Percentiles rank a stretch among this genome's conserved stretches.
These are phyloP conservation scores for Tipula helvola DNA, from an alignment of 2,888 invertebrate genomes.

Conservation along the genomic window DNA sequence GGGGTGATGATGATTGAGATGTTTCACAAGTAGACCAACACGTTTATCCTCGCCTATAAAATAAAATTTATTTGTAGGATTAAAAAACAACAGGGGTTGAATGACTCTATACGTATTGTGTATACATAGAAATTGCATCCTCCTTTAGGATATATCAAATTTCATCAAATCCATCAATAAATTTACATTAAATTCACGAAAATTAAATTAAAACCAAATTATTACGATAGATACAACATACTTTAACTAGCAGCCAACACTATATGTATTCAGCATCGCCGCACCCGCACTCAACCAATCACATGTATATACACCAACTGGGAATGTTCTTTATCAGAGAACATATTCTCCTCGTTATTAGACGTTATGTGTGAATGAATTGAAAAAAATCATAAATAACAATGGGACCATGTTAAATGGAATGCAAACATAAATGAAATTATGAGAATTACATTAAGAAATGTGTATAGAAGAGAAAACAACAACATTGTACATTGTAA, in stretches of 20 bases:
- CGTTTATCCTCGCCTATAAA: background rate
- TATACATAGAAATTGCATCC: background rate
- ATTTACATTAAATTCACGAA: background rate
- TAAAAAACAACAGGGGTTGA: background rate
- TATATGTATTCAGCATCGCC: background rate
- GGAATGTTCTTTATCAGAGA: background rate
- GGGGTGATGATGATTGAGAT: background rate
- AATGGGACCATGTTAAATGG: background rate
- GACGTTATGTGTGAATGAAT: background rate
- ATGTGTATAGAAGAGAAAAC: background rate
- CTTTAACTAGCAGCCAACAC: background rate
- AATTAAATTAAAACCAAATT: background rate
- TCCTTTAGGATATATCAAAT: background rate
- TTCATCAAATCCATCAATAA: background rate
- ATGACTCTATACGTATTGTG: background rate
- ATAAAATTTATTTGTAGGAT: background rate
- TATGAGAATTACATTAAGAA: background rate
- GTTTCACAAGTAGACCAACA: background rate
- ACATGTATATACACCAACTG: background rate
- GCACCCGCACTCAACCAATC: background rate
- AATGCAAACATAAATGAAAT: slow-evolving; percentile 4
- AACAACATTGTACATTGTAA: background rate
- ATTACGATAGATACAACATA: background rate
- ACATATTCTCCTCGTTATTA: background rate
- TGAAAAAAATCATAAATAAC: background rate